Base-by-base conservation (phyloP, 2,888 invertebrate species). In the Epirrhoe tristata region DNA sequence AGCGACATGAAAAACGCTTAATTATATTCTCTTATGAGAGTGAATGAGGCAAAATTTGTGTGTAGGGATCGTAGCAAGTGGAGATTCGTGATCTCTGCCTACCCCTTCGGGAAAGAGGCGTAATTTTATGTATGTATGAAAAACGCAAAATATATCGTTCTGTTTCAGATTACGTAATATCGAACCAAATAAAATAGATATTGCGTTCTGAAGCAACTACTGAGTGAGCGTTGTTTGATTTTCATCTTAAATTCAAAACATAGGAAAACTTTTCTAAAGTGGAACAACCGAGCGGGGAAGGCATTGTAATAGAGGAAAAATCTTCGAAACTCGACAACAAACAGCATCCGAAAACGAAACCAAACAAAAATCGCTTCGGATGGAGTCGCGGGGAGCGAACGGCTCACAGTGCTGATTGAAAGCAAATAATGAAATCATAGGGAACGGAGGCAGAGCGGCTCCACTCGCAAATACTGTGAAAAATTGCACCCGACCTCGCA, bases 381-480 rank as follows among this genome's bases (percentile, higher is more conserved):
- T 71, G 80, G 77, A 77, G 77, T 78, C 77, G 77, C 71, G 74
- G 76, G 74, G 76, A 68, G 66, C 74, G 75, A 81, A 81, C 78
- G 83, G 88, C 88, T 90, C 89, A 91, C 91, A 87, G 91, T 91
- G 86, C 91, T 93, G 93, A 93, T 93, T 92, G 93, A 93, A 93
- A 92, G 87, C 91, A 93, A 93, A 93, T 93, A 93, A 93, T 91
- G 89, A 91, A 93, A 93, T 93, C 91, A 92, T 89, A 89, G 87
- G 85, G 87, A 87, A 87, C 81, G 81, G 86, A 87, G 78, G 81
- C 85, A 43, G 80, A 80, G 76, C 82, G 55, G 36, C 59, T 63
- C 31, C 51, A 67, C 52, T 83, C 86, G 87, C 87, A 89, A 91
- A 91, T 84, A 91, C 87, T 86, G 85, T 85, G 85, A 90, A 92